phyloP scores from a whole-genome alignment of 2,888 invertebrate species.

The Mesorhabditis spiculigera region DNA sequence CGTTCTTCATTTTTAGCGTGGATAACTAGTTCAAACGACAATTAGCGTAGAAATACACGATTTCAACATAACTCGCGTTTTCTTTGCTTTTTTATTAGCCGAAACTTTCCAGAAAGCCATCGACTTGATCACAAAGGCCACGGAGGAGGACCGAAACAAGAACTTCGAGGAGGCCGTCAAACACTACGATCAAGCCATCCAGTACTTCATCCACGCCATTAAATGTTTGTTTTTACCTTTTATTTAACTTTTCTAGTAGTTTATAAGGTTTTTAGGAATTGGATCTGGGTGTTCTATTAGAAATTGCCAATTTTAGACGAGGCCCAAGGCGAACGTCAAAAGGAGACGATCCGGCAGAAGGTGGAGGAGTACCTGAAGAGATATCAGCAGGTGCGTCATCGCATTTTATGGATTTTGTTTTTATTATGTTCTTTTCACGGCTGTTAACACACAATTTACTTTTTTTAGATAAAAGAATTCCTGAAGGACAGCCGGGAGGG shows the following conservation, averaged over 20 bases:
- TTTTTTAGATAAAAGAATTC: constrained; percentile 37
- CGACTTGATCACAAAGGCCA: constrained; percentile 95
- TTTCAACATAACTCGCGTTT: not conserved
- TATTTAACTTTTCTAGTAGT: not conserved
- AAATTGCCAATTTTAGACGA: constrained; percentile 69
- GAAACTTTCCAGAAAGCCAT: constrained; percentile 81
- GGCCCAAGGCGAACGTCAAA: constrained; percentile 91
- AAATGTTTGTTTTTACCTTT: constrained; percentile 73
- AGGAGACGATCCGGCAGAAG: constrained; percentile 90
- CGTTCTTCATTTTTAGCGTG: too few relatives aligned
- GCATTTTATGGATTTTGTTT: constrained; percentile 12
- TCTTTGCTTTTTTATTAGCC: not conserved
- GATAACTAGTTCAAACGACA: too few relatives aligned
- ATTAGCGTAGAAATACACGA: too few relatives aligned
- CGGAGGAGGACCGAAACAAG: constrained; percentile 94
- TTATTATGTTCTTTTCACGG: constrained; percentile 3
- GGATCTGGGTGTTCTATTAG: not conserved
- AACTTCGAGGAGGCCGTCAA: constrained; percentile 94
- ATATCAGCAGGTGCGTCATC: constrained; percentile 75
- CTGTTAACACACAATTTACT: not conserved
- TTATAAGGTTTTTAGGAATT: not conserved
- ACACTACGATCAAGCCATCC: constrained; percentile 92
- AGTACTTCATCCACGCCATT: constrained; percentile 96
- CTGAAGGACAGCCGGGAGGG: constrained; percentile 23
- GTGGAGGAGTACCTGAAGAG: constrained; percentile 90